Evolutionary conservation across 2,797 vertebrate species (phyloP).

Genomic region (Neoniphon sammara): DNA sequence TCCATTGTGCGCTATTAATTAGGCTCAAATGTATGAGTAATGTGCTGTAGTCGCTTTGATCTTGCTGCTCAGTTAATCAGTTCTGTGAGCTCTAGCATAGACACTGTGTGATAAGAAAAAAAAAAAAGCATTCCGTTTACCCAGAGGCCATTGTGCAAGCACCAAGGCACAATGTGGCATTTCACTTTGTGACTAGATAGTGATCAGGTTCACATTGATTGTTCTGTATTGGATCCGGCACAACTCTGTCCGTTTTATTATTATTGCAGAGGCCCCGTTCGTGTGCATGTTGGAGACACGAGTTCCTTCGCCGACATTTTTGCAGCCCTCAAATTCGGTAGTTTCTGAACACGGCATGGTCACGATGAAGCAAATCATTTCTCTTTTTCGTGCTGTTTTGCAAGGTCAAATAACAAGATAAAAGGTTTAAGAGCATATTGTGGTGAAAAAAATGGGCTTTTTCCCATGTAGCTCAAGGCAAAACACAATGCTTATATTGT

Average conservation of each 20-base stretch:
- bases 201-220: slow-evolving; percentile 15
- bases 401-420: background rate
- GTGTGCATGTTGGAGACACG: background rate
- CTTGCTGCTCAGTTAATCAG: slow-evolving; percentile 56
- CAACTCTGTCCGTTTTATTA: slow-evolving; percentile 14
- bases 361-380: background rate
- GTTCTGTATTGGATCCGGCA: slow-evolving; percentile 7
- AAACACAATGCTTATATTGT: background rate
- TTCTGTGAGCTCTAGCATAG: slow-evolving; percentile 22
- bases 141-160: slow-evolving; percentile 5
- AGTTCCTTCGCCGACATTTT: slow-evolving; percentile 4
- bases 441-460: too few relatives aligned
- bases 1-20: slow-evolving; percentile 55
- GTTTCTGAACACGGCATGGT: background rate
- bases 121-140: slow-evolving; percentile 40
- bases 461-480: background rate
- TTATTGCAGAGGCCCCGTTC: background rate
- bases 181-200: background rate
- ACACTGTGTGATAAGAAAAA: slow-evolving; percentile 21
- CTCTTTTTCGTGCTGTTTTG: background rate
- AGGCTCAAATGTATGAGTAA: slow-evolving; percentile 65
- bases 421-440: background rate
- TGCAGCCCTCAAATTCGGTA: background rate
- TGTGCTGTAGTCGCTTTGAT: slow-evolving; percentile 52
- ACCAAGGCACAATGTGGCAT: background rate